Percentiles rank a stretch among this genome's conserved stretches.
phyloP scores from a whole-genome alignment of 35 echinoderm and acorn worm species.

The Eucidaris tribuloides region DNA sequence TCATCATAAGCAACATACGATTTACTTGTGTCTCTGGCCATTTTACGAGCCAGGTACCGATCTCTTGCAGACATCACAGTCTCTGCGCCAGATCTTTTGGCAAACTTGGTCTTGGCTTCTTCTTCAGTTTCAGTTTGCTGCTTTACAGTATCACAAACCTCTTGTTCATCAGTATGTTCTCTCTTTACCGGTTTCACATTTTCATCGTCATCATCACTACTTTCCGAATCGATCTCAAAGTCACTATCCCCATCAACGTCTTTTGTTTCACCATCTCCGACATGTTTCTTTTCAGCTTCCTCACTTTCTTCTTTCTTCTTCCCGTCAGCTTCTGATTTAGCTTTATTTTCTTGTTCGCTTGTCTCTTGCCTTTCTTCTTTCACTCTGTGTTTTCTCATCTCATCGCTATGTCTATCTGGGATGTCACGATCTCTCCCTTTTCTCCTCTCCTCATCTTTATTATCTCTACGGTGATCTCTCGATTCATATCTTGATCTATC shows the following conservation, averaged over 20 bases:
- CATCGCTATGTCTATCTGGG: neutral
- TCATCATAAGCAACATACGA: conserved; percentile 59
- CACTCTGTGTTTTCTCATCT: neutral
- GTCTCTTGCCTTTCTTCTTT: neutral
- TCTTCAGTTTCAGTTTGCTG: neutral
- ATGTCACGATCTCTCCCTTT: neutral
- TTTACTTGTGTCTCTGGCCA: conserved; percentile 47
- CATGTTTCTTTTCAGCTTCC: neutral
- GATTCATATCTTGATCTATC: neutral
- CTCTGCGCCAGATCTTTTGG: conserved; percentile 63
- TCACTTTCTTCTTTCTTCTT: conserved; percentile 42
- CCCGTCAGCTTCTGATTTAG: neutral
- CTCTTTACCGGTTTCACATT: conserved; percentile 2
- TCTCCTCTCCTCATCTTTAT: neutral
- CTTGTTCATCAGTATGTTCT: neutral
- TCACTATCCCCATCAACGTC: conserved; percentile 16
- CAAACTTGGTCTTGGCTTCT: conserved; percentile 52
- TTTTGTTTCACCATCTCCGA: neutral
- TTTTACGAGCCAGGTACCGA: conserved; percentile 85
- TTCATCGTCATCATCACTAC: neutral
- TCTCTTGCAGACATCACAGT: conserved; percentile 87
- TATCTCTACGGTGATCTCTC: neutral
- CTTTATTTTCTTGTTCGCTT: too few species aligned
- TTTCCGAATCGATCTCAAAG: conserved; percentile 26
- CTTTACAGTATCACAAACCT: conserved; percentile 24